Evolutionary conservation across 2,888 invertebrate genomes (phyloP).

Genomic region (Oscheius onirici): DNA sequence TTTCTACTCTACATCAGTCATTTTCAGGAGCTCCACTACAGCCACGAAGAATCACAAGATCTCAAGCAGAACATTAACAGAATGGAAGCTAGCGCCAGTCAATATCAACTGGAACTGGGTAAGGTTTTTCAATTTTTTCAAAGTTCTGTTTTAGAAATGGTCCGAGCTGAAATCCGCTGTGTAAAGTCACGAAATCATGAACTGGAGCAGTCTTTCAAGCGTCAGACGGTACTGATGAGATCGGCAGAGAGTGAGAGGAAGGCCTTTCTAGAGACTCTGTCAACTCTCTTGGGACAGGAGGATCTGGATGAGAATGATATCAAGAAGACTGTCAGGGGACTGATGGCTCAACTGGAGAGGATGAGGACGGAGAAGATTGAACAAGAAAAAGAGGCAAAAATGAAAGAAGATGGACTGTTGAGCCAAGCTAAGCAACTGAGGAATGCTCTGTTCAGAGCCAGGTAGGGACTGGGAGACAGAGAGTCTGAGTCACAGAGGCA

Average conservation of each 20-base stretch:
- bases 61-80: conserved; percentile 41
- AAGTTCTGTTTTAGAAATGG: conserved; percentile 33
- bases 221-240: conserved; percentile 41
- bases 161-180: conserved; percentile 45
- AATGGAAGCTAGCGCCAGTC: conserved; percentile 40
- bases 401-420: conserved; percentile 39
- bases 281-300: conserved; percentile 42
- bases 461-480: conserved; percentile 31
- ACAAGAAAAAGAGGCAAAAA: conserved; percentile 37
- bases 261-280: conserved; percentile 41
- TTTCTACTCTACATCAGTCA: neutral
- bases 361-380: conserved; percentile 39
- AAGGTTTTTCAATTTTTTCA: neutral
- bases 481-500: too few relatives aligned
- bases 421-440: conserved; percentile 52
- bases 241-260: conserved; percentile 48
- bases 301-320: conserved; percentile 41
- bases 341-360: conserved; percentile 38
- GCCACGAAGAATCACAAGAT: conserved; percentile 34
- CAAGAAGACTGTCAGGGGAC: conserved; percentile 34
- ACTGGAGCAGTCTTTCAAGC: conserved; percentile 40
- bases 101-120: conserved; percentile 42
- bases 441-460: conserved; percentile 48
- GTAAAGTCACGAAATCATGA: conserved; percentile 41
- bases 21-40: conserved; percentile 41